Evolutionary conservation across 2,888 invertebrate species (phyloP).

Genomic region (Pyrrhosoma nymphula): DNA sequence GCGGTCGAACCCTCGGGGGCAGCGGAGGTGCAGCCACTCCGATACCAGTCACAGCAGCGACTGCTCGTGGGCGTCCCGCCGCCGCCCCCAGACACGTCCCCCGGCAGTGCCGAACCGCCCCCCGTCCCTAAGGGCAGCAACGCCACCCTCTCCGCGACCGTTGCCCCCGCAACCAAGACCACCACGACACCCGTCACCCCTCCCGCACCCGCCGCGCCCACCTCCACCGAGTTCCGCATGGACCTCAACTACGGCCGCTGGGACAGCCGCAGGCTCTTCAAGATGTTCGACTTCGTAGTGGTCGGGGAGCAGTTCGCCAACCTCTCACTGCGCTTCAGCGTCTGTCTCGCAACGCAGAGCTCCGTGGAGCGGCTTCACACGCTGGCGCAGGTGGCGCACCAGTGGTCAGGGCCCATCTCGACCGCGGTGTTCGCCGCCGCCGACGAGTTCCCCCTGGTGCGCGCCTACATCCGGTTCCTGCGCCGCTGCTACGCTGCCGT

Average conservation of each 20-base stretch:
- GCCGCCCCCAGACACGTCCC: slow-evolving; percentile 73
- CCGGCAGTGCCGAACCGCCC: not conserved
- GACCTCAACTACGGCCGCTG: slow-evolving; percentile 75
- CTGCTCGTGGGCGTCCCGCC: slow-evolving; percentile 71
- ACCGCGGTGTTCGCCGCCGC: slow-evolving; percentile 86
- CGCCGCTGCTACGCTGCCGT: slow-evolving; percentile 87
- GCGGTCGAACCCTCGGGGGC: not conserved
- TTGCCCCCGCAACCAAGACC: slow-evolving; percentile 72
- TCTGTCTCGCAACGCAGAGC: slow-evolving; percentile 91
- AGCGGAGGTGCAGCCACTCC: slow-evolving; percentile 74
- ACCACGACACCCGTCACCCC: not conserved
- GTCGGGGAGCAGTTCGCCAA: slow-evolving; percentile 84
- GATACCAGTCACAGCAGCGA: slow-evolving; percentile 73
- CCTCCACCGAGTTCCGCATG: slow-evolving; percentile 73
- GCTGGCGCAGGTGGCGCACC: slow-evolving; percentile 87
- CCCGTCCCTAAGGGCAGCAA: not conserved
- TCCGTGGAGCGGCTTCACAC: slow-evolving; percentile 91
- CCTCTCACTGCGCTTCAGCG: slow-evolving; percentile 81
- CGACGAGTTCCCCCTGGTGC: slow-evolving; percentile 85
- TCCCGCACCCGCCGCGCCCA: slow-evolving; percentile 73
- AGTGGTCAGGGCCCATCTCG: slow-evolving; percentile 93
- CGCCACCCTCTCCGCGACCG: slow-evolving; percentile 73
- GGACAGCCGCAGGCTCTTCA: slow-evolving; percentile 85
- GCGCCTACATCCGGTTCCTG: slow-evolving; percentile 88
- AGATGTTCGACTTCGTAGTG: slow-evolving; percentile 86